Evolutionary conservation across 2,797 vertebrate genomes (phyloP).

Genomic region (Pristis pectinata): DNA sequence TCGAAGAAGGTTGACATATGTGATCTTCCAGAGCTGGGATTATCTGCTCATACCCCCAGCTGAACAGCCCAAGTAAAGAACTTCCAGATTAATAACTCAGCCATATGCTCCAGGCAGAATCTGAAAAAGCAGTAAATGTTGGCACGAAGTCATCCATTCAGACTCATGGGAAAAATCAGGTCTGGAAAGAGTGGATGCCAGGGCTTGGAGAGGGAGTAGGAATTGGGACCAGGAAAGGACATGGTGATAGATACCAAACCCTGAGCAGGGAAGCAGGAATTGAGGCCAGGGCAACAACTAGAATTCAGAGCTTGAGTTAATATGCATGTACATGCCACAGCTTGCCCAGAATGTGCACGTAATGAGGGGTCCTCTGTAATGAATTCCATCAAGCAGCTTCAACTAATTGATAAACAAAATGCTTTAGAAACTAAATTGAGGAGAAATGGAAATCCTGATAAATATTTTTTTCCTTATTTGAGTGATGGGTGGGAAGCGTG

Average conservation of each 20-base stretch:
- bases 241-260: no score
- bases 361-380: neutral
- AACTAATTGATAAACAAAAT: neutral
- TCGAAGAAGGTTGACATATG: no score
- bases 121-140: neutral
- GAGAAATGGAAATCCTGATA: neutral
- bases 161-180: neutral
- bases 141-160: neutral
- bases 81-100: neutral
- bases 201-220: neutral
- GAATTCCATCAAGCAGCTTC: neutral
- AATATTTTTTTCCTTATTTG: neutral
- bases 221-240: neutral
- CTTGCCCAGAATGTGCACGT: neutral
- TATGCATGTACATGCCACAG: neutral
- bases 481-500: neutral
- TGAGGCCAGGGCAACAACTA: neutral
- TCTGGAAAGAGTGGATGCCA: no score
- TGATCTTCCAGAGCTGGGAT: no score
- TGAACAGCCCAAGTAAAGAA: no score
- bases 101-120: neutral
- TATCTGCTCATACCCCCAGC: no score
- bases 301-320: neutral
- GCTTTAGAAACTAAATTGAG: neutral
- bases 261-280: neutral